phyloP scores from a whole-genome alignment of 30 jellyfish, hydroid and myxozoan genomes.

The Aurelia coerulea region DNA sequence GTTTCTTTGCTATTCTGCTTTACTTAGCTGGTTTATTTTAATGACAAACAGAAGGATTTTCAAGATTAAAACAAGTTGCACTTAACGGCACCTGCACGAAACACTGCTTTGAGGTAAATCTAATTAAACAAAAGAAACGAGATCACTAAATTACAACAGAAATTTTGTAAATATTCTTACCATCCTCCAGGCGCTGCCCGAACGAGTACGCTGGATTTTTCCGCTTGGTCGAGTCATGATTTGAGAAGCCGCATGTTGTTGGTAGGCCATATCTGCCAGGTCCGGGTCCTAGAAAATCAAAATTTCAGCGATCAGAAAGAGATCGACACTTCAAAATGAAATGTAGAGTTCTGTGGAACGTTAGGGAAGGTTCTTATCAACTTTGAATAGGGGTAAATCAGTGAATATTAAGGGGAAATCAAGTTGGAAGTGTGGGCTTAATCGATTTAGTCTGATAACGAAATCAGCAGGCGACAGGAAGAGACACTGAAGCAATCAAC shows the following conservation, averaged over 20 bases:
- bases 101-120: neutral
- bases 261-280: slow-evolving; percentile 98
- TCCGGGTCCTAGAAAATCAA: slow-evolving; percentile 88
- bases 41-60: too few species aligned
- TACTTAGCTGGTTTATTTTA: too few species aligned
- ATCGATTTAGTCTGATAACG: neutral
- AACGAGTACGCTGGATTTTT: slow-evolving; percentile 94
- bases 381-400: too few species aligned
- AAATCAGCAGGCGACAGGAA: neutral
- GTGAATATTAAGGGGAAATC: too few species aligned
- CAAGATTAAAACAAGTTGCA: too few species aligned
- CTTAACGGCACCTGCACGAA: too few species aligned
- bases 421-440: too few species aligned
- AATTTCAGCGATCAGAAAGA: neutral
- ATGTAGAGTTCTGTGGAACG: too few species aligned
- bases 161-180: neutral
- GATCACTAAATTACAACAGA: neutral
- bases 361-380: too few species aligned
- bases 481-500: too few species aligned
- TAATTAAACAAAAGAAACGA: neutral
- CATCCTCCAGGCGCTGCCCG: slow-evolving; percentile 86
- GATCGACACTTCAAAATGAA: too few species aligned
- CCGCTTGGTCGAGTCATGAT: slow-evolving; percentile 88
- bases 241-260: slow-evolving; percentile 84
- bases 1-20: too few species aligned